phyloP scores from a whole-genome alignment of 2,113 vertebrate genomes.

The Dipodomys spectabilis region DNA sequence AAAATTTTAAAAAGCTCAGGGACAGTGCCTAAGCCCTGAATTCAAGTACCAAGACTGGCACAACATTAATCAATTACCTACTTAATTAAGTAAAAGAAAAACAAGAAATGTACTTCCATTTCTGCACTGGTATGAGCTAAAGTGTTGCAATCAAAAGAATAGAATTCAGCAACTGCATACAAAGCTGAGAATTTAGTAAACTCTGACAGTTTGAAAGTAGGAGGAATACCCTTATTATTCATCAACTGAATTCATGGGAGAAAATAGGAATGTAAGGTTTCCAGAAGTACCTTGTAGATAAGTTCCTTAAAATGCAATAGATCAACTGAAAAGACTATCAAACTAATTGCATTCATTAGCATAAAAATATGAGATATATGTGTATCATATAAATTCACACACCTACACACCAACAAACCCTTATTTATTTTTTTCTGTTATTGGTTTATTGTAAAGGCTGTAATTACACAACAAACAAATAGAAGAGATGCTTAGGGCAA shows the following conservation, averaged over 20 bases:
- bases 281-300: neutral
- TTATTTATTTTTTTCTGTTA: neutral
- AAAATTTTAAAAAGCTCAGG: neutral
- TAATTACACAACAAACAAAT: neutral
- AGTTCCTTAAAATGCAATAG: neutral
- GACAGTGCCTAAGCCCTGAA: too few relatives aligned
- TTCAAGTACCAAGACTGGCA: too few relatives aligned
- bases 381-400: neutral
- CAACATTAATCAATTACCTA: neutral
- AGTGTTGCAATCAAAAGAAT: neutral
- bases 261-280: neutral
- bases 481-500: neutral
- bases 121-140: neutral
- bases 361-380: neutral
- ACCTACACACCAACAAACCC: neutral
- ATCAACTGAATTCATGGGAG: neutral
- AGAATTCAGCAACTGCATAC: neutral
- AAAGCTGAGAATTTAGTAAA: neutral
- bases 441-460: neutral
- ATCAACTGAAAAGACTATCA: slow-evolving; percentile 23
- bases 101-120: neutral
- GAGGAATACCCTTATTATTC: neutral
- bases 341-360: neutral
- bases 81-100: too few relatives aligned
- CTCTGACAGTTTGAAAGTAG: neutral